These are phyloP conservation scores for Spodoptera littoralis DNA, from an alignment of 2,888 invertebrate species.

Conservation along the genomic window DNA sequence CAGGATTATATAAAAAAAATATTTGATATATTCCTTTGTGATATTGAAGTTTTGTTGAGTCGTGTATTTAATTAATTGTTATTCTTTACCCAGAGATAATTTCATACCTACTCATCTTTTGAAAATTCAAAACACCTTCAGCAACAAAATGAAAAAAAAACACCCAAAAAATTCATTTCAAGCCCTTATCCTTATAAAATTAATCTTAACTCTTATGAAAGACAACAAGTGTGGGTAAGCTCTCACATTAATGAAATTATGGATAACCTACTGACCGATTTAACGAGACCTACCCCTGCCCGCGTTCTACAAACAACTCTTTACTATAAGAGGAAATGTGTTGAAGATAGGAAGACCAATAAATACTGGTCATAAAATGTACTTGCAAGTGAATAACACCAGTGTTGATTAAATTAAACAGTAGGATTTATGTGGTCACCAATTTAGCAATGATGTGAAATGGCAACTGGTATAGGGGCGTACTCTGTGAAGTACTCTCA, in stretches of 20 bases:
- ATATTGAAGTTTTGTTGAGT: too few species aligned
- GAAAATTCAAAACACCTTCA: too few species aligned
- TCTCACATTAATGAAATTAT: constrained; percentile 81
- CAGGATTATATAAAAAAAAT: too few species aligned
- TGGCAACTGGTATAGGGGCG: constrained; percentile 80
- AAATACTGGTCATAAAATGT: constrained; percentile 67
- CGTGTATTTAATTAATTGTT: too few species aligned
- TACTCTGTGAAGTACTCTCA: constrained; percentile 64
- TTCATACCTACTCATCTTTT: too few species aligned
- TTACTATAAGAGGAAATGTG: constrained; percentile 53
- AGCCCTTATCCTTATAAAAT: constrained; percentile 64
- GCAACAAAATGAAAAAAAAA: too few species aligned
- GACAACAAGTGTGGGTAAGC: constrained; percentile 65
- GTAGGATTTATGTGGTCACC: constrained; percentile 83
- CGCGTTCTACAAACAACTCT: constrained; percentile 30
- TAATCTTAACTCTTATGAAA: constrained; percentile 69
- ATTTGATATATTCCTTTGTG: too few species aligned
- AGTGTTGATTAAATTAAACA: constrained; percentile 88
- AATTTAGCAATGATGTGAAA: constrained; percentile 87
- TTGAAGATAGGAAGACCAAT: constrained; percentile 64
- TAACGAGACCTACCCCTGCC: constrained; percentile 54
- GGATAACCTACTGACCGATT: constrained; percentile 67
- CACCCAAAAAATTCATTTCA: constrained; percentile 43
- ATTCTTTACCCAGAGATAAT: too few species aligned
- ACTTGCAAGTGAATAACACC: constrained; percentile 75